These are phyloP conservation scores for Microtus pennsylvanicus DNA, from an alignment of 2,113 vertebrate genomes.

Conservation along the genomic window DNA sequence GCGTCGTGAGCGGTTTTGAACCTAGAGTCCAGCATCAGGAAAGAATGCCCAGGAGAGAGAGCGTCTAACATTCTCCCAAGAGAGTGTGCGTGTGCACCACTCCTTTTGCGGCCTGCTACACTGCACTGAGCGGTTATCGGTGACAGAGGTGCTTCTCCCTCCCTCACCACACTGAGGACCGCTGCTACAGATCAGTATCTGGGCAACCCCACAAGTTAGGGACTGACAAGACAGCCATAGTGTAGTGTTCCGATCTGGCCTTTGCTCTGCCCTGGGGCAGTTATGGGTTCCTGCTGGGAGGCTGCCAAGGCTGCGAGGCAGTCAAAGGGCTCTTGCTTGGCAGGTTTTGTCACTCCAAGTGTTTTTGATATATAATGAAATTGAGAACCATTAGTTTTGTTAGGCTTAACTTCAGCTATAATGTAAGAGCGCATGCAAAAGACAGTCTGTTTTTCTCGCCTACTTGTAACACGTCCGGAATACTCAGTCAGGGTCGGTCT, in stretches of 20 bases:
- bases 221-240: background rate
- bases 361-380: constrained; percentile 1
- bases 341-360: background rate
- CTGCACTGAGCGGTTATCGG: too few species aligned
- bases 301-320: background rate
- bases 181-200: background rate
- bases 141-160: background rate
- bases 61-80: background rate
- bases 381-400: constrained; percentile 4
- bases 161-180: background rate
- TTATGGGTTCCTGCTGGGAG: background rate
- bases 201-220: background rate
- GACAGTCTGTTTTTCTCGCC: background rate
- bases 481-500: background rate
- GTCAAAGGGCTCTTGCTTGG: background rate
- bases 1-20: background rate
- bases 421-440: background rate
- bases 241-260: background rate
- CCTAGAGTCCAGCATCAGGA: background rate
- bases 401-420: background rate
- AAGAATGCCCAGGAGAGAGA: background rate
- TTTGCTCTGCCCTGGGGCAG: background rate
- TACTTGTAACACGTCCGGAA: background rate
- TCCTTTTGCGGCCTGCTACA: background rate
- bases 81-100: too few species aligned